These are phyloP conservation scores for Lepidurus couesii DNA, from an alignment of 1,140 invertebrate species.

Conservation along the genomic window DNA sequence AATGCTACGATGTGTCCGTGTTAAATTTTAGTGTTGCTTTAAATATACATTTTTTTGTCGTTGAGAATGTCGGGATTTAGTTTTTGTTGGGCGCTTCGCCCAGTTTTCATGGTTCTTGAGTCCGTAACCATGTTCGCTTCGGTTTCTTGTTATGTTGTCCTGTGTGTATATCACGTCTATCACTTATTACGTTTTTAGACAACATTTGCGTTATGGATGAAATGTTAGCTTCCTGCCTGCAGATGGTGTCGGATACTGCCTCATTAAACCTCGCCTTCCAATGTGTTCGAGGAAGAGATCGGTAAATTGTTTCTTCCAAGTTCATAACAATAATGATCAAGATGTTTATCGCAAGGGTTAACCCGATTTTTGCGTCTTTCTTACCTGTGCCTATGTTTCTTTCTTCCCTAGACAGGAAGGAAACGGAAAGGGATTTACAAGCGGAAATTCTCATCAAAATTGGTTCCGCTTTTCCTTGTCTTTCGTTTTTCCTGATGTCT, in stretches of 20 bases:
- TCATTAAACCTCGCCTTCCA: constrained; percentile 55
- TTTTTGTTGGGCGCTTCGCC: no score
- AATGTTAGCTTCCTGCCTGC: constrained; percentile 54
- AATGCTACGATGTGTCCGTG: no score
- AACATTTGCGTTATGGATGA: constrained; percentile 64
- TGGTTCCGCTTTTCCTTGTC: not conserved
- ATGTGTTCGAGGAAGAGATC: constrained; percentile 62
- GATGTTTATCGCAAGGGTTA: not conserved
- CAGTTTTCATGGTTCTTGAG: no score
- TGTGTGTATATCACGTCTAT: not conserved
- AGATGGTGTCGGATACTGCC: constrained; percentile 58
- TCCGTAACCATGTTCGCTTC: no score
- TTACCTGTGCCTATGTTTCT: not conserved
- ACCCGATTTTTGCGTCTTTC: constrained; percentile 14
- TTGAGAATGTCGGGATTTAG: no score
- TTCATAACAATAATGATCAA: not conserved
- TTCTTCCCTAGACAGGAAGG: not conserved
- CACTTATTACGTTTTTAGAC: constrained; percentile 46
- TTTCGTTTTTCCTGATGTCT: constrained; percentile 31
- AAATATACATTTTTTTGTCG: no score
- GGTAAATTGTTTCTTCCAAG: constrained; percentile 44
- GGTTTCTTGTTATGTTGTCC: not conserved
- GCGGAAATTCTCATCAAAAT: not conserved
- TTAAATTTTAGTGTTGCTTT: no score
- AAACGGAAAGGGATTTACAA: not conserved